Base-by-base conservation (phyloP, 1,140 invertebrate species). In the Hycleus phaleratus region DNA sequence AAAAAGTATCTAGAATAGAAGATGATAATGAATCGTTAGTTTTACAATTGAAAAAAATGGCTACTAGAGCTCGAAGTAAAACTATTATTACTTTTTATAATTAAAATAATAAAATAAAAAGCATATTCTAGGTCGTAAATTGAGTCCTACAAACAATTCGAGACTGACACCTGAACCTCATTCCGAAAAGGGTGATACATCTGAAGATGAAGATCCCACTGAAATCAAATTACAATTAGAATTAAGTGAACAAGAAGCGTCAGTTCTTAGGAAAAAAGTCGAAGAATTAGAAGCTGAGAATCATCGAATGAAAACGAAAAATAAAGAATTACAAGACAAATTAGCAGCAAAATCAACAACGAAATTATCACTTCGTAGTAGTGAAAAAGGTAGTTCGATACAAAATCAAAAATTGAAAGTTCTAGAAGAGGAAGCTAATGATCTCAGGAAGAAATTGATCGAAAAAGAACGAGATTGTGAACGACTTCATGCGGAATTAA, bases 41-140 rank as follows among this genome's bases (percentile, higher is more conserved):
- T 72, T 81, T 91, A 76, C 92, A 95, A 80, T 82, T 95, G 70
- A 93, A 93, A 82, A 94, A 93, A 85, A 90, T 95, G 87, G 90
- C 90, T 75, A 85, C 84, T 71, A 85, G 85, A 78, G 82, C 85
- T 74, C 84, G 81, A 85, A 86, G 85, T 87, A 86, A 75, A 82
- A 64, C 26, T 47, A n/a, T 45, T 47, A 44, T 39, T 7, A 7
- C 10, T 39, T 42, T 42, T 42, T 8, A 4, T 42, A 42, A 42
- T 4, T 10, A 49, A 51, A 12, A 40, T 24, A 38, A 38, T 26
- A 18, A 12, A 42, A 57, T 26, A 18, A 56, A 24, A 9, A 42
- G 7, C 7, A 7, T 32, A 7, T 32, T 58, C 25, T 51, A 85
- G 84, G 78, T 71, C 79, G 84, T 38, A 83, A 84, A 67, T 68